Conservation (phyloP, 2,113 vertebrate species). For the Ciconia stormi region DNA sequence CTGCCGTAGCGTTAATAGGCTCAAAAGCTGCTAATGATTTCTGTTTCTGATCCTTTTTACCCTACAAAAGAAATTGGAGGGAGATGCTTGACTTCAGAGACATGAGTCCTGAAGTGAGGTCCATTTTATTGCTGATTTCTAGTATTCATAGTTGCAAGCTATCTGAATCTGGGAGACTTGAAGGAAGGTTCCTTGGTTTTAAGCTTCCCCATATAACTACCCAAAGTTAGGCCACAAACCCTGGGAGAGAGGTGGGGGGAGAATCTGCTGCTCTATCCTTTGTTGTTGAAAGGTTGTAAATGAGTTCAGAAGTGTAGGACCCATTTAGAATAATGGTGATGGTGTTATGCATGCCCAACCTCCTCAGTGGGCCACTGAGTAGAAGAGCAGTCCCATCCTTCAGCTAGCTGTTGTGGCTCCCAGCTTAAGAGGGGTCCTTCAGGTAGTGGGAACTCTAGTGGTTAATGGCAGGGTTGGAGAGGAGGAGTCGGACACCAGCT, state of each 20-base stretch:
- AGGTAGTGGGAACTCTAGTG: neutral
- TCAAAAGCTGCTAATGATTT: neutral
- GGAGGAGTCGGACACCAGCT: neutral
- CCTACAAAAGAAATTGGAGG: neutral
- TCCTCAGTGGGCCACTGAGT: neutral
- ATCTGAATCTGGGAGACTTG: neutral
- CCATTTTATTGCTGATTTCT: neutral
- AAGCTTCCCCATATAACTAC: neutral
- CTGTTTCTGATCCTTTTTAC: neutral
- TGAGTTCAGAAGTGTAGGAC: neutral
- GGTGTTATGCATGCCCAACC: neutral
- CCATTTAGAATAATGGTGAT: neutral
- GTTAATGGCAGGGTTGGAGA: neutral
- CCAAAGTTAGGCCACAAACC: neutral
- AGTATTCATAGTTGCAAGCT: neutral
- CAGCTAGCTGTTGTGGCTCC: neutral
- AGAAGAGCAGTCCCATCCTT: neutral
- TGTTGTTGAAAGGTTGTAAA: neutral
- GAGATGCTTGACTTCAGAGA: neutral
- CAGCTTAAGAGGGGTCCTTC: neutral
- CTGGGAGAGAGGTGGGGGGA: rapidly evolving
- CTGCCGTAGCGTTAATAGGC: neutral
- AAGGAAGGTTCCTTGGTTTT: neutral
- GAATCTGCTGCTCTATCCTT: neutral
- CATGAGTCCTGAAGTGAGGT: neutral